Evolutionary conservation across 30 jellyfish, hydroid and myxozoan species (phyloP).

Genomic region (Nemopilema nomurai): DNA sequence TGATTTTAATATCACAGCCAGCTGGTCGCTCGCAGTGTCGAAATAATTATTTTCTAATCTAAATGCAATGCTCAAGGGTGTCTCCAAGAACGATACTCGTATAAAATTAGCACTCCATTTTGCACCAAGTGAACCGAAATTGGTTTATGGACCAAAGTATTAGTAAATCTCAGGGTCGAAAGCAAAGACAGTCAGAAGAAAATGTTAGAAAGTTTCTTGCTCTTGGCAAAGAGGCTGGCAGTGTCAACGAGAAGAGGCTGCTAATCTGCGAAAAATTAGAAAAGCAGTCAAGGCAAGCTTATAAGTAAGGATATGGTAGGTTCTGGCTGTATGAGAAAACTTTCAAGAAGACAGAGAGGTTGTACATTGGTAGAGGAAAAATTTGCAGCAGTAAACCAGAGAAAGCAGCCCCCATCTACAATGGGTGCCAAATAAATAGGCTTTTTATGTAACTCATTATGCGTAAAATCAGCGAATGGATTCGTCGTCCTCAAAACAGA

Average conservation of each 20-base stretch:
- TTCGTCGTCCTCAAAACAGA: too few relatives aligned
- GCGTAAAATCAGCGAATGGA: too few relatives aligned
- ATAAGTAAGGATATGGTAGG: too few relatives aligned
- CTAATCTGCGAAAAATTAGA: neutral
- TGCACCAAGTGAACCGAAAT: neutral
- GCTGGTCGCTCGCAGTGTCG: neutral
- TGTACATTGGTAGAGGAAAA: too few relatives aligned
- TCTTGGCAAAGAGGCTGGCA: neutral
- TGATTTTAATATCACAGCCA: neutral
- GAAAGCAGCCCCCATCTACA: too few relatives aligned
- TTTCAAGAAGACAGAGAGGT: too few relatives aligned
- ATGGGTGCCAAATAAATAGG: too few relatives aligned
- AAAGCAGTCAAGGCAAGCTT: too few relatives aligned
- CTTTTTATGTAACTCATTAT: too few relatives aligned
- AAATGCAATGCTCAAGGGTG: neutral
- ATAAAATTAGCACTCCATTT: neutral
- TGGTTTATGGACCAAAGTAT: neutral
- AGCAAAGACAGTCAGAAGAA: neutral
- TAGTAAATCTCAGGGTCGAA: neutral
- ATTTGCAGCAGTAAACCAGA: too few relatives aligned
- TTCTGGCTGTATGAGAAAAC: too few relatives aligned
- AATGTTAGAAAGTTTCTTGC: neutral
- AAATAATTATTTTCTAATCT: neutral
- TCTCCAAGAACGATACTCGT: neutral
- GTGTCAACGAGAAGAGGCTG: neutral